A percentile compares a stretch with the other conserved stretches of the same genome.
Evolutionary conservation across 2,113 vertebrate species (phyloP).

Genomic region (Cyanistes caeruleus): DNA sequence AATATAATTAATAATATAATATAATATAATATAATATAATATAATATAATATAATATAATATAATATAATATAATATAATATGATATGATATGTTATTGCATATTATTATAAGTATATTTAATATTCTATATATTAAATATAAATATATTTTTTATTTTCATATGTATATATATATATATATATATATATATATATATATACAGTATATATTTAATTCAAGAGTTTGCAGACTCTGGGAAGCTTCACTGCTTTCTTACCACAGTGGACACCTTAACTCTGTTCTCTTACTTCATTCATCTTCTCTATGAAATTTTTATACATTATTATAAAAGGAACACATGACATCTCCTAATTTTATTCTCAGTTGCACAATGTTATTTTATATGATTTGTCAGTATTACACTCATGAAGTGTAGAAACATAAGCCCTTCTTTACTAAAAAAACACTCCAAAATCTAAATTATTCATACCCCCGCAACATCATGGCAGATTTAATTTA

Average conservation of each 20-base stretch:
- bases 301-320: neutral
- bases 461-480: neutral
- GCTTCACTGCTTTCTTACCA: neutral
- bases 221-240: neutral
- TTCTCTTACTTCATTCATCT: neutral
- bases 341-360: neutral
- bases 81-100: no score
- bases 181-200: neutral
- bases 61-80: no score
- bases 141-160: no score
- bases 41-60: no score
- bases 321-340: neutral
- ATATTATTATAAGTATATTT: no score
- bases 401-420: neutral
- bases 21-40: no score
- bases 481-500: neutral
- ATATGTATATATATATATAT: no score
- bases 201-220: neutral
- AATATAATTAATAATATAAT: no score
- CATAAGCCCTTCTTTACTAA: neutral
- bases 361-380: neutral
- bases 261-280: neutral
- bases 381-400: neutral
- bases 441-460: neutral
- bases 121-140: no score